These are phyloP conservation scores for Hydrophis major DNA, from an alignment of 2,797 vertebrate species.

Conservation along the genomic window DNA sequence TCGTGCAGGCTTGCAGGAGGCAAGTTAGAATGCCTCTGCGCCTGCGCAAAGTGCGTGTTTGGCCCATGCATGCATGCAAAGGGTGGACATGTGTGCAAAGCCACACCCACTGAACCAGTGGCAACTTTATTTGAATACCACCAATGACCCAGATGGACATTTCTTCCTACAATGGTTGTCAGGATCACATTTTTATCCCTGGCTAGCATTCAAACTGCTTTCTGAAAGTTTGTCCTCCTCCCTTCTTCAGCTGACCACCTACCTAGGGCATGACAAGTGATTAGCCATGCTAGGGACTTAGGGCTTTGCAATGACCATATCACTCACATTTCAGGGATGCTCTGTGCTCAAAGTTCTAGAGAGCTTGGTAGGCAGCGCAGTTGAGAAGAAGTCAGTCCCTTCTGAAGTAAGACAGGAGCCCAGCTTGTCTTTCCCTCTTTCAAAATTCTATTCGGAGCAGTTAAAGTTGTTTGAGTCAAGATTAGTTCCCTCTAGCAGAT, in stretches of 20 bases:
- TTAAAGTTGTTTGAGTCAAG: not conserved
- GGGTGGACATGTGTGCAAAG: too few species aligned
- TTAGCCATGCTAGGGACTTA: not conserved
- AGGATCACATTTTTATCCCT: not conserved
- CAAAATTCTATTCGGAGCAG: not conserved
- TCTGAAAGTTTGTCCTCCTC: not conserved
- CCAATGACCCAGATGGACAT: too few species aligned
- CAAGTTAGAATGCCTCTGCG: too few species aligned
- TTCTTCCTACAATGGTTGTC: not conserved
- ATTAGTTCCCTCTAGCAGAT: constrained; percentile 31
- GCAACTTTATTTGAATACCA: too few species aligned
- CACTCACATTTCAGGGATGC: not conserved
- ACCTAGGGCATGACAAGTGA: not conserved
- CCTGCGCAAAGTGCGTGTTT: too few species aligned
- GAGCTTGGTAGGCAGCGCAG: not conserved
- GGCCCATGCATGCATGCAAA: too few species aligned
- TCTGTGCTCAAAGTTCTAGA: not conserved
- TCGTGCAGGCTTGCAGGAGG: too few species aligned
- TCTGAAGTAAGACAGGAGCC: not conserved
- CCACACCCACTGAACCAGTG: too few species aligned
- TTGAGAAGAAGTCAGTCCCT: not conserved
- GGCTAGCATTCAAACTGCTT: not conserved
- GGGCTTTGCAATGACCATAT: not conserved
- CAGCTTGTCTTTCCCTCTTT: not conserved
- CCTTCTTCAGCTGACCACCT: not conserved